A percentile compares a stretch with the other conserved stretches of the same genome.
Evolutionary conservation across 1,140 invertebrate species (phyloP).

Genomic region (Carposina sasakii): DNA sequence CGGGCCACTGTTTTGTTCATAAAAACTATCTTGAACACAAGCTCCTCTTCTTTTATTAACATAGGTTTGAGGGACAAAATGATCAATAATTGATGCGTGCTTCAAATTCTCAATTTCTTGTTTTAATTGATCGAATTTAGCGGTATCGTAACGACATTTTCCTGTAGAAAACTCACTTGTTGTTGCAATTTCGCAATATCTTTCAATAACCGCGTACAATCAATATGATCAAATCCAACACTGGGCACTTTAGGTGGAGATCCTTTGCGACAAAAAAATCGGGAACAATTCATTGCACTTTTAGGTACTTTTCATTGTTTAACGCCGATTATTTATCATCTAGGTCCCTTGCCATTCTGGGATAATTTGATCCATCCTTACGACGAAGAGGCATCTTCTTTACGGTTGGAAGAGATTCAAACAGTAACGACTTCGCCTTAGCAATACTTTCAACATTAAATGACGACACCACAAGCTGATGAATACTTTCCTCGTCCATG

Average conservation of each 20-base stretch:
- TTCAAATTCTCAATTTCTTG: neutral
- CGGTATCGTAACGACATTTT: neutral
- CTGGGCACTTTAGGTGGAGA: constrained; percentile 11
- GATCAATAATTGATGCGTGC: neutral
- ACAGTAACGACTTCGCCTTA: no score
- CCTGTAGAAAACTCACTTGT: neutral
- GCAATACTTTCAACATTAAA: no score
- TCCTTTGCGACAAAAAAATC: constrained; percentile 13
- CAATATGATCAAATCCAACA: constrained; percentile 10
- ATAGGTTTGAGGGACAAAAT: neutral
- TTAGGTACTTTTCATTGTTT: no score
- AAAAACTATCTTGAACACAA: neutral
- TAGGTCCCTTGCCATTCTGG: no score
- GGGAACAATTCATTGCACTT: no score
- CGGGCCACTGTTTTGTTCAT: no score
- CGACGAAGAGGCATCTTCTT: no score
- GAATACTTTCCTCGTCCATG: no score
- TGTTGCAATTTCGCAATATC: constrained; percentile 2
- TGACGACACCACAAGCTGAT: no score
- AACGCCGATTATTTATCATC: no score
- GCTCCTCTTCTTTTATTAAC: neutral
- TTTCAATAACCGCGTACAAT: constrained; percentile 5
- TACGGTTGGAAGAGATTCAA: no score
- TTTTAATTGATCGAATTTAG: neutral
- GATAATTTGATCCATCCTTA: no score